Conservation (phyloP, 64 coral and sea anemone species). For the Catalaphyllia jardinei region DNA sequence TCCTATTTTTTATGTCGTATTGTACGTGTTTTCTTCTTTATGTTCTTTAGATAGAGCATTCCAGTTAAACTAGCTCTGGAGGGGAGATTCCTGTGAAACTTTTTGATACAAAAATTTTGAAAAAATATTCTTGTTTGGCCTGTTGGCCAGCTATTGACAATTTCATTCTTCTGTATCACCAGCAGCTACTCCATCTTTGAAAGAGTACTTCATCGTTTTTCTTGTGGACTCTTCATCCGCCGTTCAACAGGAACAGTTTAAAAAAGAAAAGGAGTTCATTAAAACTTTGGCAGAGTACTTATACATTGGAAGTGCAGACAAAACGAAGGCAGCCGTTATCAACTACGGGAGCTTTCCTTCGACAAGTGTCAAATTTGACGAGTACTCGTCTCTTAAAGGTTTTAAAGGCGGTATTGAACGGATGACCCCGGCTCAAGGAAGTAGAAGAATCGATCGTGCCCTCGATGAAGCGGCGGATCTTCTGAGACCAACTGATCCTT, state of each 20-base stretch:
- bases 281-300: slow-evolving; percentile 64
- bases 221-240: slow-evolving; percentile 77
- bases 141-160: not conserved
- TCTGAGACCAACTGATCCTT: slow-evolving; percentile 12
- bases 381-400: not conserved
- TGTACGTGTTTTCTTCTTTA: no score
- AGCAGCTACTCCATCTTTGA: not conserved
- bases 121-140: not conserved
- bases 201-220: slow-evolving; percentile 61
- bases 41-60: no score
- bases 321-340: slow-evolving; percentile 49
- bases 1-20: no score
- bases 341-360: slow-evolving; percentile 48
- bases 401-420: slow-evolving; percentile 30
- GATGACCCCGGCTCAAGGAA: slow-evolving; percentile 8
- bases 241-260: slow-evolving; percentile 30
- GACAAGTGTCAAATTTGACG: slow-evolving; percentile 11
- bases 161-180: not conserved
- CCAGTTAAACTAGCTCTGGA: no score
- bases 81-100: not conserved
- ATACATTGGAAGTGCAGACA: slow-evolving; percentile 39
- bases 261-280: slow-evolving; percentile 65
- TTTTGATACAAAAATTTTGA: not conserved
- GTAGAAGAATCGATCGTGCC: slow-evolving; percentile 56
- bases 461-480: slow-evolving; percentile 33